Evolutionary conservation across 2,888 invertebrate species (phyloP).

Genomic region (Napeogenes inachia): DNA sequence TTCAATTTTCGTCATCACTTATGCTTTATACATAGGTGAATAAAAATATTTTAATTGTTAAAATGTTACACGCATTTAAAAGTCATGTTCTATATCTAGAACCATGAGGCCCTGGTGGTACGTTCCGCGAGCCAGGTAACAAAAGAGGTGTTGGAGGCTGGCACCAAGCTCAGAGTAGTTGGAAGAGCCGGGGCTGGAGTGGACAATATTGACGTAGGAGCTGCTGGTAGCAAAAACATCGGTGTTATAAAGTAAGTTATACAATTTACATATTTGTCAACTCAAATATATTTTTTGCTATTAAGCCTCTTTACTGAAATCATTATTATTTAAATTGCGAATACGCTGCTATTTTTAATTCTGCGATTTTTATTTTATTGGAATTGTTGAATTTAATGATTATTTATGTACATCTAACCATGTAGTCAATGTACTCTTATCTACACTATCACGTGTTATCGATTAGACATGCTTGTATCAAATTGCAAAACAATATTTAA

Average conservation of each 20-base stretch:
- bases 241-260: constrained; percentile 93
- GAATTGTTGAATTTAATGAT: no score
- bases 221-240: constrained; percentile 89
- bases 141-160: constrained; percentile 87
- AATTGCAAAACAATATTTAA: background rate
- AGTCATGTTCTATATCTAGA: constrained; percentile 71
- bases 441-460: constrained; percentile 4
- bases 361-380: background rate
- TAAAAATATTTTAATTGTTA: no score
- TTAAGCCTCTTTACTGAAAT: background rate
- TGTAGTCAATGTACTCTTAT: constrained; percentile 27
- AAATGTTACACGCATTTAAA: background rate
- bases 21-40: no score
- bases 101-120: constrained; percentile 93
- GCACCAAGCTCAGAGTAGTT: constrained; percentile 87
- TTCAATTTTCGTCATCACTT: no score
- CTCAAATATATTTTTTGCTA: no score
- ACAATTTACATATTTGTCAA: background rate
- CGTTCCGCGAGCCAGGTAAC: constrained; percentile 97
- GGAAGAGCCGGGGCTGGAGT: constrained; percentile 99
- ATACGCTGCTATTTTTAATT: no score
- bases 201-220: constrained; percentile 95
- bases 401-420: no score
- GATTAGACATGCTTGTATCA: background rate
- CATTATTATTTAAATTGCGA: no score